Conservation (phyloP, 2,888 invertebrate species). For the Drosophila ustulata region DNA sequence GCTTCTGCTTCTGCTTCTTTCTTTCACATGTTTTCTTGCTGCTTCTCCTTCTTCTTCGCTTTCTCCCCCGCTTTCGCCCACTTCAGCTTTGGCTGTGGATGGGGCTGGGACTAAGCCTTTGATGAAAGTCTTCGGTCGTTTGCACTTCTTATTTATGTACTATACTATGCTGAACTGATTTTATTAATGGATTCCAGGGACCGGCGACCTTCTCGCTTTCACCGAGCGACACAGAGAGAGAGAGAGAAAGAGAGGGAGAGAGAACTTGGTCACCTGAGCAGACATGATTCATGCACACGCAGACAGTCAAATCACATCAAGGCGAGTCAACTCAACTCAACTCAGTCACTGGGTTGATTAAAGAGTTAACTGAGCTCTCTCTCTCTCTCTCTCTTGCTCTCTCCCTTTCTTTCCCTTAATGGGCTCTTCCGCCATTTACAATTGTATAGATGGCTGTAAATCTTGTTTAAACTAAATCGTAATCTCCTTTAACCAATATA, state of each 20-base stretch:
- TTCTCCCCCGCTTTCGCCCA: neutral
- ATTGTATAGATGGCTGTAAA: slow-evolving; percentile 3
- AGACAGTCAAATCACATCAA: slow-evolving; percentile 11
- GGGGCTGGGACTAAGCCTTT: slow-evolving; percentile 26
- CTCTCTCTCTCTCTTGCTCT: neutral
- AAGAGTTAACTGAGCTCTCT: slow-evolving; percentile 17
- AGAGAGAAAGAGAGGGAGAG: neutral
- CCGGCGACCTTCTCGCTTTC: slow-evolving; percentile 5
- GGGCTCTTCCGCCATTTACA: neutral
- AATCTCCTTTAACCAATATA: neutral
- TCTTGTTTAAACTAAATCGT: slow-evolving; percentile 7
- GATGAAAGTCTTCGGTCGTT: slow-evolving; percentile 43
- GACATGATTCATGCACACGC: slow-evolving; percentile 23
- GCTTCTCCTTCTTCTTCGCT: neutral
- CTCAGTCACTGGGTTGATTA: slow-evolving; percentile 37
- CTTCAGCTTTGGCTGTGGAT: neutral
- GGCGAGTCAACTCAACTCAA: neutral
- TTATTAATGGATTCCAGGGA: slow-evolving; percentile 66
- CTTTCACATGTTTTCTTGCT: neutral
- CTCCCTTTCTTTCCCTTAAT: neutral
- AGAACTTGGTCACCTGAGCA: slow-evolving; percentile 6
- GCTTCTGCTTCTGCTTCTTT: neutral
- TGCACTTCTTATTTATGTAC: slow-evolving; percentile 54
- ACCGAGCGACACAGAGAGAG: neutral
- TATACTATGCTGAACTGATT: slow-evolving; percentile 63